Evolutionary conservation across 2,113 vertebrate species (phyloP), one percentile per base, ranked within the genome.

Genomic region (Tychaedon coryphoeus): DNA sequence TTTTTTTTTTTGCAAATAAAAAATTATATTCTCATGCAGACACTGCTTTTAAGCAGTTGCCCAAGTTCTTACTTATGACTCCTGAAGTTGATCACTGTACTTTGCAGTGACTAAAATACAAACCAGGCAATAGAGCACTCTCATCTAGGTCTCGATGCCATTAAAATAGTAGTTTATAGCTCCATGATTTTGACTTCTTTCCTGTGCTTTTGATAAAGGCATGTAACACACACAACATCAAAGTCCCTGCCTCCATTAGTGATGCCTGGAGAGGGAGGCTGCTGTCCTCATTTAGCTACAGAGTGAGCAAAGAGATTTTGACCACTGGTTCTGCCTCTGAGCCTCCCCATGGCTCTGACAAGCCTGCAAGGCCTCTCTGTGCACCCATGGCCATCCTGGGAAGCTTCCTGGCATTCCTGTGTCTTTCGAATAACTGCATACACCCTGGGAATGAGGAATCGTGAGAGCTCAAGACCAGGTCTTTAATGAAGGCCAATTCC

Each of bases 301-400:
- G 26, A 2, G 4, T 20, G 12, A 85, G 4, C 26, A 90, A 93
- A 79, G 36, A 9, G 14, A 18, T 91, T 93, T 60, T 91, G 61
- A 65, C 25, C 36, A 19, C 17, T 0, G 0, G 24, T 36, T 67
- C 57, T 85, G 53, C 53, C 36, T 58, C 54, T 0, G 0, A 81
- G 65, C 29, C 26, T 78, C n/a, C n/a, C 57, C 4, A 2, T 0
- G 0, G 57, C 43, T 56, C 60, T 50, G 22, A 60, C 7, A 25
- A 72, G 57, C 7, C 83, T 72, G n/a, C 19, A 69, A 58, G 20
- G 56, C 18, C 16, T 47, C 26, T 66, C 50, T 1, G 0, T 51
- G 29, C 28, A 40, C 61, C 61, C 40, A 40, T 0, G 3, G 34
- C 8, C 45, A 65, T 53, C 25, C 74, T 67, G 19, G 66, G 36